Base-by-base conservation (phyloP, 1,140 invertebrate species). In the Bactericera cockerelli region DNA sequence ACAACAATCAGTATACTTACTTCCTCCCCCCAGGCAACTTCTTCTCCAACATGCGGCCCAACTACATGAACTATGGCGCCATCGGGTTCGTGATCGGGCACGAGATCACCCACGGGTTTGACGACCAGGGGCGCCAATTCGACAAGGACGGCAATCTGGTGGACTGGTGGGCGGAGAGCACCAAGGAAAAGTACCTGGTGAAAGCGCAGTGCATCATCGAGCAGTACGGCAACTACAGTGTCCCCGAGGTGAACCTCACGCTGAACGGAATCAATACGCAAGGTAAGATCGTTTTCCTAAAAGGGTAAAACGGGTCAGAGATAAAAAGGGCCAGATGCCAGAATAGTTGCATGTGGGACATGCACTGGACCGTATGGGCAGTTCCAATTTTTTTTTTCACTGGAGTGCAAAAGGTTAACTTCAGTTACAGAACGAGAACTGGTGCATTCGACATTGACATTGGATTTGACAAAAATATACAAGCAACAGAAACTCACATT, bases 11-110 rank as follows among this genome's bases (percentile, higher is more conserved):
- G n/a, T n/a, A n/a, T n/a, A n/a, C n/a, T n/a, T n/a, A n/a, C n/a
- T n/a, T n/a, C n/a, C n/a, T n/a, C 10, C 26, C 59, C 14, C 56
- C 57, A 53, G 62, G 42, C 19, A 49, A 6, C n/a, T 86, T 85
- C 68, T 86, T 83, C 68, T 74, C 72, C 55, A 75, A 75, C 57
- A 77, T 81, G 59, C 72, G 79, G 57, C 83, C 83, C 2, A 76
- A 77, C 68, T 85, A 84, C 65, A 75, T 85, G 69, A 86, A 86
- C 66, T 85, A 82, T 70, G 83, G 77, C 60, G 87, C 85, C 6
- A 89, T 94, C 66, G 90, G 90, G 6, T 89, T 88, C 64, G 84
- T 93, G 4, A 90, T 93, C 70, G 90, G 88, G 1, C 89, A 93
- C 66, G 89, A 94, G 76, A 87, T 95, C 53, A 93, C 89, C 0